Evolutionary conservation across 2,113 vertebrate species (phyloP).

Genomic region (Dipodomys spectabilis): DNA sequence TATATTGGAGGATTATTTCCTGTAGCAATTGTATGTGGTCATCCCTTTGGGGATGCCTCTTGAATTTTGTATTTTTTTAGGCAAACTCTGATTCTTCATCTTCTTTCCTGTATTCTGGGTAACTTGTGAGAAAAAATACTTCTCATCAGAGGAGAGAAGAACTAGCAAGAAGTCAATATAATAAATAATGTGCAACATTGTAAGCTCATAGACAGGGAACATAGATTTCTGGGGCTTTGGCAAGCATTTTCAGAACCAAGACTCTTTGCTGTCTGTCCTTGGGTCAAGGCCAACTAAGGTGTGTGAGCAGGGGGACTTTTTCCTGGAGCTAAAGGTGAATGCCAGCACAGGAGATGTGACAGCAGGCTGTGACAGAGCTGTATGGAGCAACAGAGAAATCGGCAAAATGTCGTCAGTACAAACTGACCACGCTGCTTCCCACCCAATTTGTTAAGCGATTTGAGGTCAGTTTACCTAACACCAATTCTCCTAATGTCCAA

Average conservation of each 20-base stretch:
- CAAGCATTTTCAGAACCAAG: not conserved
- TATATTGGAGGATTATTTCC: not conserved
- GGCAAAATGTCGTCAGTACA: not conserved
- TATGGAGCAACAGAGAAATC: not conserved
- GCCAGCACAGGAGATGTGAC: not conserved
- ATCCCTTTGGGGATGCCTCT: not conserved
- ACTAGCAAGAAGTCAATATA: not conserved
- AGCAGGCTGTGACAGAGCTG: not conserved
- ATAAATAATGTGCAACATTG: not conserved
- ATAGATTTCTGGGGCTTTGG: not conserved
- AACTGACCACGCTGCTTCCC: not conserved
- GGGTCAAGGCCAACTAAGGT: not conserved
- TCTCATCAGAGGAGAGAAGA: not conserved
- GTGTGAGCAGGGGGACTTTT: not conserved
- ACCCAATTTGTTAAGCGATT: not conserved
- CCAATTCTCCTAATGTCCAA: not conserved
- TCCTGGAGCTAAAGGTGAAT: not conserved
- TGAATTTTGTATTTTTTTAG: not conserved
- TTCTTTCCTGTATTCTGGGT: not conserved
- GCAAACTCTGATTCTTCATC: not conserved
- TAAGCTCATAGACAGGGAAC: not conserved
- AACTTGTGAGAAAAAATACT: not conserved
- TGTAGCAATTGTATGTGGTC: not conserved
- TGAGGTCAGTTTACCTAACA: conserved; percentile 13
- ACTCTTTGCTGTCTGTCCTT: not conserved